A percentile compares a stretch with the other conserved stretches of the same genome.
phyloP scores from a whole-genome alignment of 2,797 vertebrate genomes.

The Phrynocephalus guinanensis region DNA sequence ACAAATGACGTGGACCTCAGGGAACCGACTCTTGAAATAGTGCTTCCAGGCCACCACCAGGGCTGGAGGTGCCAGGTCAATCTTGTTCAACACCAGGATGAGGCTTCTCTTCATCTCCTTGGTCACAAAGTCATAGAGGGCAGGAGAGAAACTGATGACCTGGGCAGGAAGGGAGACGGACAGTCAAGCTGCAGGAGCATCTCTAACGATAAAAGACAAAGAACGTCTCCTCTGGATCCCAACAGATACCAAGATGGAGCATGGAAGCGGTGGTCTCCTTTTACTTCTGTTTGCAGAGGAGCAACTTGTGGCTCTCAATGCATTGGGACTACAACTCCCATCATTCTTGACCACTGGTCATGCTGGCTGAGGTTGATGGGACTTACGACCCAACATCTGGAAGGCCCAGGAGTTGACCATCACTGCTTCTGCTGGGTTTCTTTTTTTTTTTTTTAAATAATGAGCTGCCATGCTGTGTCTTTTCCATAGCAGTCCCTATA shows the following conservation, averaged over 20 bases:
- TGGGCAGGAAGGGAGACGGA: constrained; percentile 52
- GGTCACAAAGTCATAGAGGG: constrained; percentile 88
- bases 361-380: background rate
- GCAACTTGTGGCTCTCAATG: background rate
- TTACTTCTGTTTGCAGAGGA: background rate
- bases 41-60: constrained; percentile 92
- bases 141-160: constrained; percentile 91
- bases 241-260: background rate
- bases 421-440: background rate
- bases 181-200: background rate
- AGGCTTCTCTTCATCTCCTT: constrained; percentile 85
- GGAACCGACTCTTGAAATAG: constrained; percentile 87
- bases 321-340: background rate
- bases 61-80: constrained; percentile 86
- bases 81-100: constrained; percentile 92
- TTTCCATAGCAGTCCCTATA: background rate
- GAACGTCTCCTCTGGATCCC: background rate
- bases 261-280: background rate
- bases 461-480: background rate
- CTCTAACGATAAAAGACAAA: too few relatives aligned
- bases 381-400: background rate
- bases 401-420: background rate
- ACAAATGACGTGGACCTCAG: constrained; percentile 85
- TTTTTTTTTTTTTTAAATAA: background rate
- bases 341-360: background rate